These are phyloP conservation scores for Epinotia brunnichana DNA, from an alignment of 2,888 invertebrate species.

Conservation along the genomic window DNA sequence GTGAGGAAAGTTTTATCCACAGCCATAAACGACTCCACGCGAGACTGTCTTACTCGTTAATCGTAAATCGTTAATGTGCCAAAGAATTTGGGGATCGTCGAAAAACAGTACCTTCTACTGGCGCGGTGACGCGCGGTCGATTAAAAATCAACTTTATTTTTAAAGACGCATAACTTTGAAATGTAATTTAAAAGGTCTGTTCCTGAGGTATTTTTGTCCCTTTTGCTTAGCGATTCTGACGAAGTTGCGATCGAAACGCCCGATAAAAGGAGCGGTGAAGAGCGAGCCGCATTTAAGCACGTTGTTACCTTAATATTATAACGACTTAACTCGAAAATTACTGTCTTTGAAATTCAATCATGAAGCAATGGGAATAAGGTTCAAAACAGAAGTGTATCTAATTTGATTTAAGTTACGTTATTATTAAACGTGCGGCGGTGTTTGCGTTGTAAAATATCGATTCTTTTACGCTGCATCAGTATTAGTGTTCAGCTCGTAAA, in stretches of 20 bases:
- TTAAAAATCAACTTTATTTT: constrained; percentile 2
- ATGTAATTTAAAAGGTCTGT: constrained; percentile 25
- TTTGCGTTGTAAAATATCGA: constrained; percentile 38
- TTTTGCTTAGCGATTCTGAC: constrained; percentile 40
- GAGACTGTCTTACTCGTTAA: background rate
- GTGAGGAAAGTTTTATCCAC: background rate
- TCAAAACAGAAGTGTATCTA: background rate
- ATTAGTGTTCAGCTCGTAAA: constrained; percentile 30
- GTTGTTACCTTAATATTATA: constrained; percentile 13
- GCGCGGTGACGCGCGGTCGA: background rate
- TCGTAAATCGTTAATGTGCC: background rate
- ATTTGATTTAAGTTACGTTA: background rate
- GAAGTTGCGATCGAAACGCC: constrained; percentile 33
- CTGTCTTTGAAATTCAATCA: constrained; percentile 15
- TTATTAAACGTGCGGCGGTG: background rate
- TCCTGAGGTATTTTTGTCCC: constrained; percentile 36
- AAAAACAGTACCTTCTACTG: background rate
- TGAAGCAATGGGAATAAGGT: background rate
- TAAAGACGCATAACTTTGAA: background rate
- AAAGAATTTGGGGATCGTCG: background rate
- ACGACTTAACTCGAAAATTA: background rate
- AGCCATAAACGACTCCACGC: background rate
- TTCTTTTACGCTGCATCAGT: constrained; percentile 34
- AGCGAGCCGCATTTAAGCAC: constrained; percentile 32
- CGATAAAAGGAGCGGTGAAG: constrained; percentile 37